Base-by-base conservation (phyloP, 2,888 invertebrate species). In the Trisateles emortualis region DNA sequence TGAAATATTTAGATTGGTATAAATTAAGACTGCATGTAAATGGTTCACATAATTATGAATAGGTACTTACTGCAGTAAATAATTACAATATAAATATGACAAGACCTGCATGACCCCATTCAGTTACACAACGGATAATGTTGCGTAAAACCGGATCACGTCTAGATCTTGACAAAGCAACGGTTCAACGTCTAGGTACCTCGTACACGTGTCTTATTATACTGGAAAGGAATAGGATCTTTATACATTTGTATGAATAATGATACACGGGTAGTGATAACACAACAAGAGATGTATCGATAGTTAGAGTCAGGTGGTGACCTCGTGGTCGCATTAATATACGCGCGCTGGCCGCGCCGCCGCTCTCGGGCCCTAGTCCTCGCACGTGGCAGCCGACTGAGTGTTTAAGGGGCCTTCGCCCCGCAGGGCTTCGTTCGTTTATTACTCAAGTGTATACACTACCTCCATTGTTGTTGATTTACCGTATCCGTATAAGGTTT, bases 281-380 rank as follows among this genome's bases (percentile, higher is more conserved):
- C 52, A 50, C n/a, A 41, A 45, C 44, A 42, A 64, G 53, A 65
- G 58, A 51, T 56, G 48, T 69, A 59, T 57, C 45, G 36, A 39
- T 42, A 43, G 43, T 40, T 35, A 53, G 39, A 57, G 59, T 70
- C 76, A 76, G 72, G 69, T 75, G 63, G 59, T 76, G 82, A 80
- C 83, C 82, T 83, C 82, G 83, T 80, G 79, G 59, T 68, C 74
- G 72, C 72, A 82, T 84, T 83, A 70, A 59, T 56, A 44, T 49
- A 51, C 71, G 55, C 72, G 40, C 39, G 36, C 14, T n/a, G 6
- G 30, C 8, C 69, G 52, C 72, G 13, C 33, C 33, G 72, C 52
- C 60, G 74, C 53, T 70, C 66, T 63, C 67, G 67, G 71, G 73
- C 71, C 74, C 78, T 74, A 68, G 62, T 56, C 68, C 65, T 58